These are phyloP conservation scores for Centropristis striata DNA, from an alignment of 2,113 vertebrate species.

Conservation along the genomic window DNA sequence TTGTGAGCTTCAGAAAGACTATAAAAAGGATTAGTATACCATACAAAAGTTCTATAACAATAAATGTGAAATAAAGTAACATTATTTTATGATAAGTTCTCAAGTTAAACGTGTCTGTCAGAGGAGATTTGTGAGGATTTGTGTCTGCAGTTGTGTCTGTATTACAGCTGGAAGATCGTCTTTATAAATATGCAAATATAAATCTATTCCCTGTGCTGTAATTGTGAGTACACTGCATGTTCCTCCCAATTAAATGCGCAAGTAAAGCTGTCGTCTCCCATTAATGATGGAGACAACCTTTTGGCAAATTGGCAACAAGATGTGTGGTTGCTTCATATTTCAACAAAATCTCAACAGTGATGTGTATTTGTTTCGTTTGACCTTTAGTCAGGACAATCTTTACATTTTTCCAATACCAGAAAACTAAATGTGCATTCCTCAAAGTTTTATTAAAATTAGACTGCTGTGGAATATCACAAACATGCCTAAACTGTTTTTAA, in stretches of 20 bases:
- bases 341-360: neutral
- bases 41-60: neutral
- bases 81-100: neutral
- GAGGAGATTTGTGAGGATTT: neutral
- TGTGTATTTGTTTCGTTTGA: slow-evolving; percentile 2
- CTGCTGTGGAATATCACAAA: neutral
- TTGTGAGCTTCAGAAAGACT: neutral
- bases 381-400: neutral
- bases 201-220: slow-evolving; percentile 30
- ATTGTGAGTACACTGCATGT: slow-evolving; percentile 36
- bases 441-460: slow-evolving; percentile 1
- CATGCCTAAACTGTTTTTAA: neutral
- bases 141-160: slow-evolving; percentile 14
- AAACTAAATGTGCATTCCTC: neutral
- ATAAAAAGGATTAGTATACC: neutral
- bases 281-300: slow-evolving; percentile 30
- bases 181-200: slow-evolving; percentile 52
- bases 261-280: slow-evolving; percentile 26
- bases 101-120: neutral
- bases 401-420: neutral
- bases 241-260: slow-evolving; percentile 45
- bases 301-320: slow-evolving; percentile 2
- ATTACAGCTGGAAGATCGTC: slow-evolving; percentile 28
- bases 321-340: neutral
- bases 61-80: neutral